Base-by-base conservation (phyloP, 1,140 invertebrate species). In the Tyrophagus putrescentiae region DNA sequence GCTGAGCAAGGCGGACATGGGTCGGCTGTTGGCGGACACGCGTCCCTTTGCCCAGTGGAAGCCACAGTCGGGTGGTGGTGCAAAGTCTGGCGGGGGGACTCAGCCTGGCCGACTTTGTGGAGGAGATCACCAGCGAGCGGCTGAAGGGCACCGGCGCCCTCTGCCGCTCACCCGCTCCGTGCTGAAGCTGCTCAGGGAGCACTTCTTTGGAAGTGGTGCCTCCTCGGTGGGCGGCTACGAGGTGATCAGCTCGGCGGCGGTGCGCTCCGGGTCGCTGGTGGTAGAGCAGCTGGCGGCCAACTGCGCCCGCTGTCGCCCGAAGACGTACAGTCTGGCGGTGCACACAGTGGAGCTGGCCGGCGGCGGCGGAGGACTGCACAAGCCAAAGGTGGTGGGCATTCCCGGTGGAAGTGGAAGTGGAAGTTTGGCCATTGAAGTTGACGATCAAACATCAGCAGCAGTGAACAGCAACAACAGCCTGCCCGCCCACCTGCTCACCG, bases 241-340 rank as follows among this genome's bases (percentile, higher is more conserved):
- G n/a, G 13, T 9, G 5, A 60, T 6, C 7, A 48, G 31, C 25
- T 60, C 13, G 45, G 21, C 34, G n/a, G 6, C 57, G n/a, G 9
- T 9, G 9, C 9, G 45, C 23, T 48, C 21, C 9, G 9, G 7
- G 31, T 25, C 45, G 31, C 23, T 13, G 13, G 31, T 21, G 31
- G 18, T 48, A 7, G 18, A 21, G 21, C 45, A 9, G 39, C 44
- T 57, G 33, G 31, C 18, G 16, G 56, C 4, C 7, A 57, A 23
- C 21, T 57, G 56, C 21, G 31, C 5, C 9, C n/a, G 28, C 9
- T 58, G 57, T 25, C 9, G 27, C 7, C 9, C 9, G 11, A 58
- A 58, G 21, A 58, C 23, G n/a, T 58, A 58, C 29, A n/a, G 23
- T 23, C 32, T 58, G 21, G 57, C 57, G 28, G n/a, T 50, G 7